A percentile compares a stretch with the other conserved stretches of the same genome.
These are phyloP conservation scores for Steatornis caripensis DNA, from an alignment of 2,113 vertebrate genomes.

Conservation along the genomic window DNA sequence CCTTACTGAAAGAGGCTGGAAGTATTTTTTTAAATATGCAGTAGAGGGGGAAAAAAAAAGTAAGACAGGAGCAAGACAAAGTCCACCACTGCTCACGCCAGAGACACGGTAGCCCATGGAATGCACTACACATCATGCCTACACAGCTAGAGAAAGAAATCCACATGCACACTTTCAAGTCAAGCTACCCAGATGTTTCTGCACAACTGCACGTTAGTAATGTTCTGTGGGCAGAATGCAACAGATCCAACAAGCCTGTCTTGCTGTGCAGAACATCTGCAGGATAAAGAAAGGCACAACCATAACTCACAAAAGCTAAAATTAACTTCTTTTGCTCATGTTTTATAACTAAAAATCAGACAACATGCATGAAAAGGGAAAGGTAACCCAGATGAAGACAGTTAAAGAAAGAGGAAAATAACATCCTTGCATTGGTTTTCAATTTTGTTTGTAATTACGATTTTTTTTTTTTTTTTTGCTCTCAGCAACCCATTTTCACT, in stretches of 20 bases:
- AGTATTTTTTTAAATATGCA: background rate
- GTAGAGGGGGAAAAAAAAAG: too few species aligned
- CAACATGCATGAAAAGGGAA: background rate
- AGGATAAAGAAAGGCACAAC: constrained; percentile 1
- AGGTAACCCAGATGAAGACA: background rate
- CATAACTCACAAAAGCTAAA: background rate
- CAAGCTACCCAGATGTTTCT: constrained; percentile 19
- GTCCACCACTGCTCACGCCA: background rate
- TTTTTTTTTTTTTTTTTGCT: background rate
- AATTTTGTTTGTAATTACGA: background rate
- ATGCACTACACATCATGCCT: background rate
- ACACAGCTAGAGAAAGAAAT: background rate
- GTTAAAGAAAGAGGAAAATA: background rate
- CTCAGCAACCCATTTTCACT: background rate
- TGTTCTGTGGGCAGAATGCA: background rate
- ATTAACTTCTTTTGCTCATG: background rate
- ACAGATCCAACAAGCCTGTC: background rate
- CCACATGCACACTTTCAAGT: background rate
- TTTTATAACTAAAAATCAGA: background rate
- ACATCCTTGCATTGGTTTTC: background rate
- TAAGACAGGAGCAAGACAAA: background rate
- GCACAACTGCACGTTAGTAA: background rate
- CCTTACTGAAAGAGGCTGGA: background rate
- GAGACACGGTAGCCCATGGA: background rate
- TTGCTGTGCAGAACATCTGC: constrained; percentile 46